A percentile compares a stretch with the other conserved stretches of the same genome.
Evolutionary conservation across 2,888 invertebrate species (phyloP).

Genomic region (Tridacna crocea): DNA sequence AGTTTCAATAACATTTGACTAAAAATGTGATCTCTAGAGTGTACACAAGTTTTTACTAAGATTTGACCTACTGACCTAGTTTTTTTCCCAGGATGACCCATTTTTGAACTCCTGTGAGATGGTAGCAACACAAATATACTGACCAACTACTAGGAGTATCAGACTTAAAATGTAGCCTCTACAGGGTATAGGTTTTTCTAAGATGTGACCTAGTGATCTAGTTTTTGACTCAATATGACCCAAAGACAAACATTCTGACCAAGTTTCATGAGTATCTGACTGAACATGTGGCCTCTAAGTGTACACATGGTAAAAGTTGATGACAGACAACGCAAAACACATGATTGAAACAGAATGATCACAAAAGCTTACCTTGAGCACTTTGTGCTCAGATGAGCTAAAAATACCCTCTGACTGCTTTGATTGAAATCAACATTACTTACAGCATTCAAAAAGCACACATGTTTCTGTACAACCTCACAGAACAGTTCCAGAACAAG

Average conservation of each 20-base stretch:
- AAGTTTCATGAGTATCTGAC: no score
- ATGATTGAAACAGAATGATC: no score
- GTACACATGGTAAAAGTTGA: background rate
- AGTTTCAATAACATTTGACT: no score
- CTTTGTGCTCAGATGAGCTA: background rate
- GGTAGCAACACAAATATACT: no score
- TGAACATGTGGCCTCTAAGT: no score
- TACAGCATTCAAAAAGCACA: constrained; percentile 87
- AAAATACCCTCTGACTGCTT: background rate
- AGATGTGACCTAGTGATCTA: background rate
- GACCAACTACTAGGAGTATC: no score
- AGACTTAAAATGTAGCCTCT: background rate
- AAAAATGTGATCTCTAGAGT: no score
- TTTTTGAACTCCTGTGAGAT: no score
- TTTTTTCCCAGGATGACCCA: no score
- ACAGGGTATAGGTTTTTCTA: background rate
- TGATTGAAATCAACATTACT: constrained; percentile 19
- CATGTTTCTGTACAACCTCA: constrained; percentile 89
- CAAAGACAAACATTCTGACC: background rate
- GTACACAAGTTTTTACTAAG: no score
- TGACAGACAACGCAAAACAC: background rate
- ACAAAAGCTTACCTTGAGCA: background rate
- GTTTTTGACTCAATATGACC: background rate
- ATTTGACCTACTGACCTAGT: no score
- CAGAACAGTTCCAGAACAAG: constrained; percentile 90